Evolutionary conservation across 2,113 vertebrate genomes (phyloP).

Genomic region (Pycnonotus jocosus): DNA sequence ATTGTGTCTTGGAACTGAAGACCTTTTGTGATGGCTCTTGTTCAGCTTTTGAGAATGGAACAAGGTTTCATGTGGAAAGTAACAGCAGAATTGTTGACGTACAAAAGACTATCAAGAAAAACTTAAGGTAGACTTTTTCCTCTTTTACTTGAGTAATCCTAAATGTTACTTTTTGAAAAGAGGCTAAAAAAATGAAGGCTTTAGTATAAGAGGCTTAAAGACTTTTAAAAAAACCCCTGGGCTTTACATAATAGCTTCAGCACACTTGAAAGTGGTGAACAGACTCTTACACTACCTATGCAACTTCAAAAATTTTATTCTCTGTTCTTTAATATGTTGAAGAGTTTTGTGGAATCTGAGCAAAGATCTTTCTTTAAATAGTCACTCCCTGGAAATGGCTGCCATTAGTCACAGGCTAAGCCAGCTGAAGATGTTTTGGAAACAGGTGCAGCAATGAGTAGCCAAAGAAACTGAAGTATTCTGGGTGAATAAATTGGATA

Average conservation of each 20-base stretch:
- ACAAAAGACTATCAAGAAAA: neutral
- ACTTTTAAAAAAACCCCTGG: neutral
- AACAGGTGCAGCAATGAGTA: slow-evolving; percentile 25
- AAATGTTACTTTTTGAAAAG: slow-evolving; percentile 3
- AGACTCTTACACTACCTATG: neutral
- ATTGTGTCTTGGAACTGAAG: neutral
- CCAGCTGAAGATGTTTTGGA: slow-evolving; percentile 30
- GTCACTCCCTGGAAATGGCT: slow-evolving; percentile 31
- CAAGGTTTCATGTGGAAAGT: neutral
- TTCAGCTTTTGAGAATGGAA: neutral
- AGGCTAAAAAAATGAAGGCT: neutral
- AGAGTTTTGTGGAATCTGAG: neutral
- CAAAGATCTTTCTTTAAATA: slow-evolving; percentile 47
- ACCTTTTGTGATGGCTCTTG: neutral
- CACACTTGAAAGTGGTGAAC: neutral
- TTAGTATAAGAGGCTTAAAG: slow-evolving; percentile 38
- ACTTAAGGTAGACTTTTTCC: neutral
- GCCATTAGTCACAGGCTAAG: slow-evolving; percentile 22
- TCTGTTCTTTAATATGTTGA: neutral
- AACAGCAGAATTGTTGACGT: neutral
- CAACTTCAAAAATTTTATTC: neutral
- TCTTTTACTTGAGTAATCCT: neutral
- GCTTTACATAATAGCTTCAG: slow-evolving; percentile 3
- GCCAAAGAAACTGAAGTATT: neutral
- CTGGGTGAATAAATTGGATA: neutral